These are phyloP conservation scores for Plebejus anna DNA, from an alignment of 2,888 invertebrate genomes.

Conservation along the genomic window DNA sequence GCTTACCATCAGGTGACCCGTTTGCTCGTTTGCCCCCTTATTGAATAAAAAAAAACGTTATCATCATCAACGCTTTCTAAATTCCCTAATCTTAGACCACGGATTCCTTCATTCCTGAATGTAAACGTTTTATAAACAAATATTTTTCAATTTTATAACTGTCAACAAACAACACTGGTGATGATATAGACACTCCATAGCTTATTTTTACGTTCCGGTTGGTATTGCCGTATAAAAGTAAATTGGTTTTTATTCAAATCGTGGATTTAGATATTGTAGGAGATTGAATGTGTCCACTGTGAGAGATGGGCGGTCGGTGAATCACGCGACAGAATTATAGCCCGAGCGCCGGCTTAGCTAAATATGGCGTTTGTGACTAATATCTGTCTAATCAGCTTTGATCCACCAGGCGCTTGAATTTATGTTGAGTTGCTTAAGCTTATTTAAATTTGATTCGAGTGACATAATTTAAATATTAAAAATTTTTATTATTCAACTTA, in stretches of 20 bases:
- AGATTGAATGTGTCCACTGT: conserved; percentile 20
- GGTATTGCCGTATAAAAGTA: not conserved
- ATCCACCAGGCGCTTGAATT: conserved; percentile 1
- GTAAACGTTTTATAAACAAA: not conserved
- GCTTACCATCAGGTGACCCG: no score
- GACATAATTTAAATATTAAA: no score
- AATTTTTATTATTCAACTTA: no score
- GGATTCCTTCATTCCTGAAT: not conserved
- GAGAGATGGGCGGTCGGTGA: conserved; percentile 12
- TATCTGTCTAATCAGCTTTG: conserved; percentile 5
- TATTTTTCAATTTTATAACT: not conserved
- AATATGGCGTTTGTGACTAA: conserved; percentile 17
- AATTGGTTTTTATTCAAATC: conserved; percentile 16
- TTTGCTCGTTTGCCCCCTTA: no score
- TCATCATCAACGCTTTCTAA: not conserved
- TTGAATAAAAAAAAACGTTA: not conserved
- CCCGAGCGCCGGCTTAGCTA: conserved; percentile 1
- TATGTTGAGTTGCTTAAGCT: not conserved
- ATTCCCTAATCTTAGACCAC: not conserved
- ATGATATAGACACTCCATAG: not conserved
- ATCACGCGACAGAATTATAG: not conserved
- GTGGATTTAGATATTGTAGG: conserved; percentile 3
- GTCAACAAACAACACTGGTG: not conserved
- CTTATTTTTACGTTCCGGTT: conserved; percentile 7
- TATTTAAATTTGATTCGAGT: no score